Evolutionary conservation across 1,140 invertebrate species (phyloP), one percentile per base, ranked within the genome.

Genomic region (Aphidius ervi): DNA sequence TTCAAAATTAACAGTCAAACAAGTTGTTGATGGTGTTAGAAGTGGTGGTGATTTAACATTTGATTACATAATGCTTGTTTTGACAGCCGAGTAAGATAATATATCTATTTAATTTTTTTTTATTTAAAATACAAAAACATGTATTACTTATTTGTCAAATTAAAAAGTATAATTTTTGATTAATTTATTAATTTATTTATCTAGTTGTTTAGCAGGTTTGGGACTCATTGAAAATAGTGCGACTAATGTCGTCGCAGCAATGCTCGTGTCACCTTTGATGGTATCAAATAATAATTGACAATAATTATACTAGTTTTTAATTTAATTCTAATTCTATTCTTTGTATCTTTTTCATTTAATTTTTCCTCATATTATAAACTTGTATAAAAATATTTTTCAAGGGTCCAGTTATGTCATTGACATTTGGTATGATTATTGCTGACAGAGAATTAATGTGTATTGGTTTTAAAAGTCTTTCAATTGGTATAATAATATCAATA

Each of bases 201-300:
- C 48, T 20, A 79, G 77, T 67, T 81, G 75, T 64, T 65, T 88
- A n/a, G 85, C 86, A 40, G 84, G 86, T 6, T 81, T 93, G 56
- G 91, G 91, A 9, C 77, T 94, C 42, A 81, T 91, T 4, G 91
- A 94, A 72, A 88, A 91, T 71, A 92, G 86, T 62, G 86, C 90
- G 3, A 89, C 92, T 2, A 87, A 91, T 69, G 85, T 94, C 56
- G 90, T 93, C 37, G 91, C 92, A 16, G 90, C 89, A 49, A 94
- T 94, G 92, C 77, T 94, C 62, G 88, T 94, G 3, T 93, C 91
- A 2, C 92, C 92, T 0, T 80, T 94, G 4, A 94, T 94, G 91
- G 86, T 80, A 75, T 41, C 16, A 16, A 16, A 16, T 16, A 16
- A 16, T 16, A 16, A 16, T 16, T 48, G 39, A 9, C 23, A 40